Percentiles rank a stretch among this genome's conserved stretches.
Evolutionary conservation across 2,797 vertebrate species (phyloP).

Genomic region (Enteromius viviparus): DNA sequence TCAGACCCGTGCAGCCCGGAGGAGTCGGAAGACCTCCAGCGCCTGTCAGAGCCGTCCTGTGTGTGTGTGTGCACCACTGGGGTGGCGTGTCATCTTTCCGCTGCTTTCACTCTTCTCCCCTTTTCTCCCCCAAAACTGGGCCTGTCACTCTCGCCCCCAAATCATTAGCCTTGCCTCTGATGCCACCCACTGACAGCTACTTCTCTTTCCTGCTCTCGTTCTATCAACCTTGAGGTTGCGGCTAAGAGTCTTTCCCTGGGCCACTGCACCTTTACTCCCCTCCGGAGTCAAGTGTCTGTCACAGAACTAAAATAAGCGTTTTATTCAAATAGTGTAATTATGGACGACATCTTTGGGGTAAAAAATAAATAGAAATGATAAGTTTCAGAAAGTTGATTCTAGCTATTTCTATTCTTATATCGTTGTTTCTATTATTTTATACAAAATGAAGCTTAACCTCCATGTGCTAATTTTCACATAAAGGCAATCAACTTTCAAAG

Average conservation of each 20-base stretch:
- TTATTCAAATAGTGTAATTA: conserved; percentile 46
- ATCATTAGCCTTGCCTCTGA: conserved; percentile 65
- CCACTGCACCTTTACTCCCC: conserved; percentile 30
- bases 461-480: neutral
- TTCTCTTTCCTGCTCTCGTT: conserved; percentile 42
- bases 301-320: conserved; percentile 31
- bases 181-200: conserved; percentile 63
- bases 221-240: conserved; percentile 22
- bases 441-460: neutral
- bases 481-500: neutral
- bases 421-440: neutral
- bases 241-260: conserved; percentile 38
- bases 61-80: conserved; percentile 34
- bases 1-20: conserved; percentile 51
- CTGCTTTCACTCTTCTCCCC: conserved; percentile 57
- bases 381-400: neutral
- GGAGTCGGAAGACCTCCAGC: conserved; percentile 60
- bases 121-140: conserved; percentile 59
- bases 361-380: neutral
- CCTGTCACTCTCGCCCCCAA: conserved; percentile 65
- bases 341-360: neutral
- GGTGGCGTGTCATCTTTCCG: conserved; percentile 57
- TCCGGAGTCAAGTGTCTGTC: conserved; percentile 36
- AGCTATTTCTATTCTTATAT: neutral
- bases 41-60: conserved; percentile 59